Conservation (phyloP, 2,113 vertebrate species). For the Tachysurus fulvidraco region DNA sequence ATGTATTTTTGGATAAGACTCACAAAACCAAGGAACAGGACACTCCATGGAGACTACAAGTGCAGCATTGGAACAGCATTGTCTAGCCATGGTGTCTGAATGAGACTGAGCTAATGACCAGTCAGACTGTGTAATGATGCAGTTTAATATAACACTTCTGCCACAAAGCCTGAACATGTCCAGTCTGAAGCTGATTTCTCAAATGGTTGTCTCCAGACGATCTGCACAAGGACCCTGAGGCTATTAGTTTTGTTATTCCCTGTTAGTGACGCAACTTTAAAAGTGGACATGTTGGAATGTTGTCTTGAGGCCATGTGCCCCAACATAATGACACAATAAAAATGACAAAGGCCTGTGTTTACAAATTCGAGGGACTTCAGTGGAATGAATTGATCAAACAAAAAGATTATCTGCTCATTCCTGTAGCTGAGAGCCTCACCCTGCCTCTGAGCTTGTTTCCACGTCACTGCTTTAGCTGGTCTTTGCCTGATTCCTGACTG, state of each 20-base stretch:
- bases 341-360: background rate
- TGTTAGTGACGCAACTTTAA: background rate
- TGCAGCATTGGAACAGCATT: background rate
- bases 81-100: background rate
- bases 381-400: slow-evolving; percentile 23
- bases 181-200: background rate
- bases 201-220: slow-evolving; percentile 9
- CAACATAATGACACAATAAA: background rate
- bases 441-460: slow-evolving; percentile 8
- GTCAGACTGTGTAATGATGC: background rate
- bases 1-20: background rate
- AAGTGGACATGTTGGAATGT: slow-evolving; percentile 22
- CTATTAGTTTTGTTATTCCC: background rate
- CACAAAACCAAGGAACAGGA: background rate
- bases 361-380: slow-evolving; percentile 19
- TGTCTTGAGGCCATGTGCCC: background rate
- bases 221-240: background rate
- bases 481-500: background rate
- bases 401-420: slow-evolving; percentile 9
- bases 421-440: background rate
- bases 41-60: background rate
- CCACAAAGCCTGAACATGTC: background rate
- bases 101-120: background rate
- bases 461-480: slow-evolving; percentile 3
- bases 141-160: background rate